phyloP scores from a whole-genome alignment of 1,140 invertebrate genomes.

The Drosophila subobscura region DNA sequence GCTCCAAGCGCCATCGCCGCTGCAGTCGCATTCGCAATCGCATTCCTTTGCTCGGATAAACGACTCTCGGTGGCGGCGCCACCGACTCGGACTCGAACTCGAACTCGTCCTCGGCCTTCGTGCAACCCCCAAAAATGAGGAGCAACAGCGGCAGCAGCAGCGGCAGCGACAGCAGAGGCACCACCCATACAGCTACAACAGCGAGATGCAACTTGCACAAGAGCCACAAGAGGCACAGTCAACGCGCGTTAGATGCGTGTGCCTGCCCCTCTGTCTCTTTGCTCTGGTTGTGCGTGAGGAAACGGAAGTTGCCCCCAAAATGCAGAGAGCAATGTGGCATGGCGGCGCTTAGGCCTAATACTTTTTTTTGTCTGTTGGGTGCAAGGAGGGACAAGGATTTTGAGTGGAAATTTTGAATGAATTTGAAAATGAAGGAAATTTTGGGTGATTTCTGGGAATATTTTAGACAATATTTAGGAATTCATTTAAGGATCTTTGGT shows the following conservation, averaged over 20 bases:
- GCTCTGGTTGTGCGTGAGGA: slow-evolving; percentile 37
- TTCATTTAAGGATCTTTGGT: neutral
- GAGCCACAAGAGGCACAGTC: slow-evolving; percentile 3
- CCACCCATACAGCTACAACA: slow-evolving; percentile 20
- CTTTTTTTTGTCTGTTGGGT: slow-evolving; percentile 23
- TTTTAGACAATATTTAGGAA: too few species aligned
- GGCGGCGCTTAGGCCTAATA: slow-evolving; percentile 41
- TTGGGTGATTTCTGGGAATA: too few species aligned
- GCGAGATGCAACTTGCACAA: slow-evolving; percentile 30
- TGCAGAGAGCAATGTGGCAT: slow-evolving; percentile 20
- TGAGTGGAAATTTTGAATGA: neutral
- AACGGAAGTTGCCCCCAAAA: slow-evolving; percentile 51
- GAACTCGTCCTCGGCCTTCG: slow-evolving; percentile 39
- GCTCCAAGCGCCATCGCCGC: slow-evolving; percentile 33
- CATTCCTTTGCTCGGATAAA: slow-evolving; percentile 75
- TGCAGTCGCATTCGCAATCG: slow-evolving; percentile 10
- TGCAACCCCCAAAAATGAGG: slow-evolving; percentile 69
- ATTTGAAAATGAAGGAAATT: neutral
- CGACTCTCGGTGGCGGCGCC: slow-evolving; percentile 46
- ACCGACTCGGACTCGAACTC: slow-evolving; percentile 16
- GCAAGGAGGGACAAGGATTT: neutral
- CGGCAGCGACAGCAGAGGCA: neutral
- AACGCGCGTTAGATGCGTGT: neutral
- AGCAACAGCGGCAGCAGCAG: slow-evolving; percentile 14
- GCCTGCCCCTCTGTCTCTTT: slow-evolving; percentile 20